Percentiles rank a stretch among this genome's conserved stretches.
Evolutionary conservation across 2,113 vertebrate genomes (phyloP).

Genomic region (Electrona antarctica): DNA sequence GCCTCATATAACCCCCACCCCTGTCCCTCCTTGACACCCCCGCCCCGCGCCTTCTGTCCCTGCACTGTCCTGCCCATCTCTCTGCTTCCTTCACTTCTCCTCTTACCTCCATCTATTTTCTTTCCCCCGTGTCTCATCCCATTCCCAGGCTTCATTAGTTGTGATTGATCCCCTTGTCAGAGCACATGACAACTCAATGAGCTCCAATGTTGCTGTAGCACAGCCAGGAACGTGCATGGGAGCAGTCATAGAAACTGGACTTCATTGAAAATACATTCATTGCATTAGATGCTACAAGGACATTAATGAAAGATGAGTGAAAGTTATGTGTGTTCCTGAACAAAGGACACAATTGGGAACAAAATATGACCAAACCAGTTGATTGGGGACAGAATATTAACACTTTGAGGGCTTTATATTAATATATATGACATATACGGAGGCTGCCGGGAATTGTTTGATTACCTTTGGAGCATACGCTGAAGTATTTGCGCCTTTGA

Average conservation of each 20-base stretch:
- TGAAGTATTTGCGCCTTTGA: too few relatives aligned
- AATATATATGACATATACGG: too few relatives aligned
- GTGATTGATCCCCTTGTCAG: conserved; percentile 68
- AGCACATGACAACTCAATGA: conserved; percentile 47
- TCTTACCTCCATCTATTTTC: neutral
- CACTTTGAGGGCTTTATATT: too few relatives aligned
- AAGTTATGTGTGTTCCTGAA: neutral
- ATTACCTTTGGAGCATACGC: too few relatives aligned
- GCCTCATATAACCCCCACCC: too few relatives aligned
- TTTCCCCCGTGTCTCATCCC: conserved; percentile 28
- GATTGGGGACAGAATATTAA: too few relatives aligned
- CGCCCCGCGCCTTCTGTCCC: too few relatives aligned
- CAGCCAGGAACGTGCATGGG: conserved; percentile 17
- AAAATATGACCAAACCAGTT: neutral
- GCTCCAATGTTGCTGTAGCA: conserved; percentile 37
- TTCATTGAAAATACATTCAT: conserved; percentile 16
- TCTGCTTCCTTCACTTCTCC: neutral
- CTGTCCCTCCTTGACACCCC: too few relatives aligned
- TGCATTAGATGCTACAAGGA: neutral
- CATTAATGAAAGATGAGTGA: neutral
- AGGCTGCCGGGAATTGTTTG: too few relatives aligned
- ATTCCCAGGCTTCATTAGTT: conserved; percentile 63
- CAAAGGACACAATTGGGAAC: neutral
- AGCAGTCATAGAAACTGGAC: conserved; percentile 7
- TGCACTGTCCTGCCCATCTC: neutral